Evolutionary conservation across 2,113 vertebrate genomes (phyloP), one percentile per base, ranked within the genome.

Genomic region (Prochilodus magdalenae): DNA sequence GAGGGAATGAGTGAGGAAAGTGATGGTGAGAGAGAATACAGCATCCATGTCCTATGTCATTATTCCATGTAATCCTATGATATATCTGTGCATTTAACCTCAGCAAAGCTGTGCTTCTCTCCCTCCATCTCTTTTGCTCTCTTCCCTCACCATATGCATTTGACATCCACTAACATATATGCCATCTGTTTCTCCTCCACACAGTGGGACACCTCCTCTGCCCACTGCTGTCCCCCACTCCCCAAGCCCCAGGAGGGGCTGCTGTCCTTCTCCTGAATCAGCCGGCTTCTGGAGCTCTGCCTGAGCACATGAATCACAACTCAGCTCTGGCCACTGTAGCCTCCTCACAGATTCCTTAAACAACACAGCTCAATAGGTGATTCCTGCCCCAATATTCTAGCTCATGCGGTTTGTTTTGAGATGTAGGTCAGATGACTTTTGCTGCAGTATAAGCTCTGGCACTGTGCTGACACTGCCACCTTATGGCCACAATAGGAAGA

Each of bases 361-460:
- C 29, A 15, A n/a, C 12, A n/a, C 77, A 29, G 8, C 47, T 86
- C 87, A 82, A 74, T 75, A 26, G 74, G 84, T 83, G 83, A 83
- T 84, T 44, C 44, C 78, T 62, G 80, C 78, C 88, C 80, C 78
- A 84, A 86, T 75, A 85, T 53, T 72, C n/a, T 27, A 90, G 82
- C 67, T 79, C 75, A 88, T 87, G 73, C 73, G 76, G 69, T 81
- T 87, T 82, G 84, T 88, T 84, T 79, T 59, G 67, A 87, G 88
- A 91, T 92, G 77, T 92, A 92, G 93, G 92, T 94, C 92, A 92
- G 88, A 88, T 87, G 79, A 77, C 65, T 73, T 75, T 44, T 29
- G 76, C 84, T 86, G 87, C 89, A 91, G 87, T 79, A 80, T 29
- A 36, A 80, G 26, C 4, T 24, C 60, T 73, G 75, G 71, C 36